Percentiles rank a stretch among this genome's conserved stretches.
Evolutionary conservation across 2,888 invertebrate genomes (phyloP).

Genomic region (Eueremaeus valkanovi): DNA sequence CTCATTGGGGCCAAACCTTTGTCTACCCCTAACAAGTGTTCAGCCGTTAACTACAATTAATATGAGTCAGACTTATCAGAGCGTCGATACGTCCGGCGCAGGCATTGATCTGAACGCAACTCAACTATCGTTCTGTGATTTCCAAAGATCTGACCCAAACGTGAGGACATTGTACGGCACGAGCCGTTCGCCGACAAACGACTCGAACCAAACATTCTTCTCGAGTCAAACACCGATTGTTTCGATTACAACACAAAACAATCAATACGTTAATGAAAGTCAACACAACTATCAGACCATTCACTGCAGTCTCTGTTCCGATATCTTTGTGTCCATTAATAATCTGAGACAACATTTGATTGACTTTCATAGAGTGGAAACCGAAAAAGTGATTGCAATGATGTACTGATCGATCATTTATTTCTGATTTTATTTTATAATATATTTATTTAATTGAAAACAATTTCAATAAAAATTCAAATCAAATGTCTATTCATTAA

Average conservation of each 20-base stretch:
- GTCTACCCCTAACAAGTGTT: background rate
- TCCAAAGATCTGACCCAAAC: background rate
- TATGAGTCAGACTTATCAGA: background rate
- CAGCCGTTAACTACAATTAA: background rate
- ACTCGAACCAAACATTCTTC: background rate
- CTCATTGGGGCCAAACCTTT: background rate
- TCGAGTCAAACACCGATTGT: slow-evolving; percentile 30
- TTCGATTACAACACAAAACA: slow-evolving; percentile 41
- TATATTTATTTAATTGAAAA: background rate
- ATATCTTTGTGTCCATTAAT: slow-evolving; percentile 40
- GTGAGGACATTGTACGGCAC: slow-evolving; percentile 28
- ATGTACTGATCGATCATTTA: slow-evolving; percentile 6
- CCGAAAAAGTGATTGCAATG: slow-evolving; percentile 42
- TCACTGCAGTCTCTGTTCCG: slow-evolving; percentile 44
- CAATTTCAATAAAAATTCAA: no score
- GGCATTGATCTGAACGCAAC: background rate
- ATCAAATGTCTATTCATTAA: no score
- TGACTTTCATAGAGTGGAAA: slow-evolving; percentile 45
- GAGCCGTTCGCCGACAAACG: background rate
- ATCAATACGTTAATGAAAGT: slow-evolving; percentile 40
- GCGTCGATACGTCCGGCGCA: background rate
- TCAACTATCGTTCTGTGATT: background rate
- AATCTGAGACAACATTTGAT: slow-evolving; percentile 43
- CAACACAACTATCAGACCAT: slow-evolving; percentile 38
- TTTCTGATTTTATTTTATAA: background rate